phyloP scores from a whole-genome alignment of 1,140 invertebrate species.

The Drosophila dunni region DNA sequence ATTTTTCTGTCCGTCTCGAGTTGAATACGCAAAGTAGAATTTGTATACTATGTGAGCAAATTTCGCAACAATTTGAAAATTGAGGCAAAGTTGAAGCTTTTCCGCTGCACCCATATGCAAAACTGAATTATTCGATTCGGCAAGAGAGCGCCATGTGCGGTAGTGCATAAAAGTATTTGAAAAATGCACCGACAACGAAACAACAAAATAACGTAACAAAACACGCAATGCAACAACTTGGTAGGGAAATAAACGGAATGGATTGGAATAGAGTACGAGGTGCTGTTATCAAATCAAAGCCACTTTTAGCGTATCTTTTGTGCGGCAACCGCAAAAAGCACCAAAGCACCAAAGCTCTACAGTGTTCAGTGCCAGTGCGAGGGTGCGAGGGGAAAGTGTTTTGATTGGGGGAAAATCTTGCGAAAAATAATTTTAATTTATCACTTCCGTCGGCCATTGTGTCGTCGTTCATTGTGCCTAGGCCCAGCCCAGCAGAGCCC shows the following conservation, averaged over 20 bases:
- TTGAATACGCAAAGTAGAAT: background rate
- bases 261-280: background rate
- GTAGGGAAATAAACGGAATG: slow-evolving; percentile 1
- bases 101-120: slow-evolving; percentile 35
- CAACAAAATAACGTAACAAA: slow-evolving; percentile 6
- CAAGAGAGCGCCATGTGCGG: slow-evolving; percentile 59
- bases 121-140: slow-evolving; percentile 51
- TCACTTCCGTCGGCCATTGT: slow-evolving; percentile 82
- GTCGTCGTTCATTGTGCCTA: slow-evolving; percentile 60
- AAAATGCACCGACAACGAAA: slow-evolving; percentile 60
- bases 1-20: background rate
- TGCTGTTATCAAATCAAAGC: slow-evolving; percentile 78
- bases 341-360: slow-evolving; percentile 3
- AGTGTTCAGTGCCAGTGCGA: background rate
- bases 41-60: slow-evolving; percentile 1
- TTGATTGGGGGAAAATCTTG: slow-evolving; percentile 77
- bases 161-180: slow-evolving; percentile 81
- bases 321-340: slow-evolving; percentile 33
- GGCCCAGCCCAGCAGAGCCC: slow-evolving; percentile 13
- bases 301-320: slow-evolving; percentile 44
- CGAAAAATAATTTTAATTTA: slow-evolving; percentile 84
- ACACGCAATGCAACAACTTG: slow-evolving; percentile 22
- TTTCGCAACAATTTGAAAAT: slow-evolving; percentile 6
- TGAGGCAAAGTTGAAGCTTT: slow-evolving; percentile 26
- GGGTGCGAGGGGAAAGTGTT: slow-evolving; percentile 14